Evolutionary conservation across 2,113 vertebrate genomes (phyloP).

Genomic region (Miniopterus natalensis): DNA sequence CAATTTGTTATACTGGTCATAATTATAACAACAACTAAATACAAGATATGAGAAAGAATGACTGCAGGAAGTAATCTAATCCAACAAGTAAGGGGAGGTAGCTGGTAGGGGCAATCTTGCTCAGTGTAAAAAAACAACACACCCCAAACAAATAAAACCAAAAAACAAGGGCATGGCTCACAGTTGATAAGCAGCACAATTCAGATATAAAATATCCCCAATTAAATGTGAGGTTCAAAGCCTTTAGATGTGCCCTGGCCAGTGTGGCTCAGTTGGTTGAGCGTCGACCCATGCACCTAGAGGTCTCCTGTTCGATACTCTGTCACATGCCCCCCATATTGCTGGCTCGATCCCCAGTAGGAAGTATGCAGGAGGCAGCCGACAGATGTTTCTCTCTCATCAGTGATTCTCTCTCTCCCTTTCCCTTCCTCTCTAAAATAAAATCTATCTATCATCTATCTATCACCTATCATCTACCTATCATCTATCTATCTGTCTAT

Average conservation of each 20-base stretch:
- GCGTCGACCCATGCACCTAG: no score
- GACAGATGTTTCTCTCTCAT: no score
- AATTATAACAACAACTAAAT: neutral
- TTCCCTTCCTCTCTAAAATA: no score
- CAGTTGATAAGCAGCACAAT: neutral
- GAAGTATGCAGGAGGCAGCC: no score
- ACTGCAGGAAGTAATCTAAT: neutral
- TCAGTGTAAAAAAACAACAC: neutral
- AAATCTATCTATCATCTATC: no score
- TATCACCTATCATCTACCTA: no score
- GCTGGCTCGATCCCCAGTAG: no score
- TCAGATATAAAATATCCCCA: constrained; percentile 6
- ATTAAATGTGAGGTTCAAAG: neutral
- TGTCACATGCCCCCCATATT: no score
- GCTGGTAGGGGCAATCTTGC: neutral
- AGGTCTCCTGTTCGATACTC: no score
- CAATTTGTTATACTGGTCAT: neutral
- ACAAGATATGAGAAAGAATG: neutral
- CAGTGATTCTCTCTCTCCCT: no score
- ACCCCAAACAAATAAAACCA: neutral
- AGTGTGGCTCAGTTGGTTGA: no score
- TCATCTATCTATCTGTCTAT: no score
- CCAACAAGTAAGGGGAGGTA: neutral
- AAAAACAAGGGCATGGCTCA: neutral
- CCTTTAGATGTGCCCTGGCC: neutral